These are phyloP conservation scores for Lepas anatifera DNA, from an alignment of 2,888 invertebrate genomes.

Conservation along the genomic window DNA sequence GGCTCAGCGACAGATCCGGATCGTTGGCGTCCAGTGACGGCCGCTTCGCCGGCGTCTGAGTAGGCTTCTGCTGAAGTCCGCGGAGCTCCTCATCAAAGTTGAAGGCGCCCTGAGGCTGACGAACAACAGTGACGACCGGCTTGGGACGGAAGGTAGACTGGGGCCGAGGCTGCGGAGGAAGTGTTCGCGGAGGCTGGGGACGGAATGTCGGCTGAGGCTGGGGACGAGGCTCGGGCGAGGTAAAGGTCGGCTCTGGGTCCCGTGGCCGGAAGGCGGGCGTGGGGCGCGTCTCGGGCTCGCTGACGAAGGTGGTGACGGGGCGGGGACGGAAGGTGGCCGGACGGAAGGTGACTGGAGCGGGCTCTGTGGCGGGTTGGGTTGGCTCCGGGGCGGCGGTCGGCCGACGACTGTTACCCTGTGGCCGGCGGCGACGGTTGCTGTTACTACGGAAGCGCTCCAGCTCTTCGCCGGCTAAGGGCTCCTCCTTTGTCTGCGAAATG, in stretches of 20 bases:
- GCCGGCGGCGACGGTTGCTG: conserved; percentile 27
- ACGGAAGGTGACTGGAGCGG: neutral
- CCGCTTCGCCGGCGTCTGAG: neutral
- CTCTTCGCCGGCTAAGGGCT: conserved; percentile 27
- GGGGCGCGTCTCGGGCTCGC: conserved; percentile 29
- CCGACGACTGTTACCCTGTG: neutral
- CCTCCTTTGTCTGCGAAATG: conserved; percentile 27
- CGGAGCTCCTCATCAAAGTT: conserved; percentile 59
- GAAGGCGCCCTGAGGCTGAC: conserved; percentile 6
- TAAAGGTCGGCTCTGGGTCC: no score
- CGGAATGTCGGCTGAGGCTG: neutral
- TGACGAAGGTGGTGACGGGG: conserved; percentile 27
- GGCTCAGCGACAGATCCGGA: conserved; percentile 9
- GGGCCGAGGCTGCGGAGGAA: conserved; percentile 17
- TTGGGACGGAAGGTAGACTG: conserved; percentile 22
- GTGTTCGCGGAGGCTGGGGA: conserved; percentile 21
- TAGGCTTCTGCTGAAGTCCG: conserved; percentile 44
- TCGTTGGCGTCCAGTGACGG: conserved; percentile 9
- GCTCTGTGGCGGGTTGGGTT: conserved; percentile 25
- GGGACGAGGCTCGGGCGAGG: conserved; percentile 24
- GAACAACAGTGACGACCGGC: neutral
- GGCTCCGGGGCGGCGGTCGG: neutral
- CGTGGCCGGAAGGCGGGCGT: conserved; percentile 17
- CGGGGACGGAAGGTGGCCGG: conserved; percentile 33
- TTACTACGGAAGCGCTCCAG: conserved; percentile 34